Evolutionary conservation across 2,888 invertebrate genomes (phyloP), one percentile per base, ranked within the genome.

Genomic region (Macroteleia sp.): DNA sequence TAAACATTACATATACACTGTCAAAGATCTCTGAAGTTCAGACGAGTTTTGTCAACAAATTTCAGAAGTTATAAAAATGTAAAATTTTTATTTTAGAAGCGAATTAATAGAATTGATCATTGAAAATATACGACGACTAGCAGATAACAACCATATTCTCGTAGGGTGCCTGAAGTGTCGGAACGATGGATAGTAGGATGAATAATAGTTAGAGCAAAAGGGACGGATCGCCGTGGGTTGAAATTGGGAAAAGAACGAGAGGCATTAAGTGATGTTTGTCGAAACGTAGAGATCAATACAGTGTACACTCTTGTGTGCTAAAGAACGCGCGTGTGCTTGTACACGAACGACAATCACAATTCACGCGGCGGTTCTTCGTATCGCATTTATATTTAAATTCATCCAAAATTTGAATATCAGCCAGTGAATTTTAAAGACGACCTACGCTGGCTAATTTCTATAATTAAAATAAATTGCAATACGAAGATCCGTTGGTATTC

Each of bases 261-360:
- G 85, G 86, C 82, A 86, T 85, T 85, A 87, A 89, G 88, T 87
- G 87, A 87, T 89, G 89, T 89, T 90, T 88, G 89, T 87, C 87
- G 88, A 89, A 89, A 88, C 88, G 88, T 86, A 73, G 81, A 87
- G 89, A 90, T 90, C 90, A 89, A 90, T 90, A 90, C 89, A 85
- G 85, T 82, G 83, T 81, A 83, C 84, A 82, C 84, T 81, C n/a
- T n/a, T 84, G 81, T 81, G 82, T 83, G 81, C 80, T 16, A 34
- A 56, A 52, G 41, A 32, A 41, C 64, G 48, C 48, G 62, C 48
- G 62, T 61, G 52, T 62, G 71, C 34, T 54, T 61, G 34, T 34
- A 36, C 36, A 16, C 48, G 22, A 19, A 48, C 41, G 44, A 14
- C 28, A 42, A 50, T 73, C 42, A 34, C 32, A 44, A 54, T 62